Evolutionary conservation across 2,113 vertebrate genomes (phyloP), one percentile per base, ranked within the genome.

Genomic region (Sphaerodactylus townsendi): DNA sequence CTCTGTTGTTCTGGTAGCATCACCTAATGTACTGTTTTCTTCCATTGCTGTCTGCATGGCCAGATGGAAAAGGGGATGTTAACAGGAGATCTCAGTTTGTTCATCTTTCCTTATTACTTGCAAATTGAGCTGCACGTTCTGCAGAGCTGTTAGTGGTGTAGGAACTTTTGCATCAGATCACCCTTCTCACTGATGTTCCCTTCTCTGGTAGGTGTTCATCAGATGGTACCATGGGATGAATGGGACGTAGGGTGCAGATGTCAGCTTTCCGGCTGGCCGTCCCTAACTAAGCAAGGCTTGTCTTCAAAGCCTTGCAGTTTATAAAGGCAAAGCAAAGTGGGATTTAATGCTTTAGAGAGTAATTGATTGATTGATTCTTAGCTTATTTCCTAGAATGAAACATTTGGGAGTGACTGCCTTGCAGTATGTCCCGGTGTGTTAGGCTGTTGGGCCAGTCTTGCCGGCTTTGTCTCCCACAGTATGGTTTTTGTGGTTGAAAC

Each of bases 401-500:
- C n/a, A 68, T 35, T 72, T 65, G 83, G 68, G 76, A 85, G 53
- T 23, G 56, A 64, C 66, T 44, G 68, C n/a, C 37, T 64, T 79
- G 83, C 66, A 37, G 7, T 19, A 37, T 64, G 76, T 85, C 79
- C 65, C 53, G 77, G 46, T 19, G 28, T 48, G 11, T 19, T 71
- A 77, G 85, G 73, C 41, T 71, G 65, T 35, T 77, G 65, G 66
- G 72, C 73, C 41, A 8, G 80, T 83, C 74, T 68, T 53, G 41
- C 85, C 75, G 72, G 74, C 79, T 78, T 81, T 72, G 37, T 77
- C 28, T 72, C 33, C 44, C 21, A 50, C 71, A 66, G 80, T 66
- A 44, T 86, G 85, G 44, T 71, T 83, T 78, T 86, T 86, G 78
- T 14, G 81, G 35, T 30, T 86, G 72, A 70, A 23, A 2, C 66